Evolutionary conservation across 2,797 vertebrate species (phyloP).

Genomic region (Menidia menidia): DNA sequence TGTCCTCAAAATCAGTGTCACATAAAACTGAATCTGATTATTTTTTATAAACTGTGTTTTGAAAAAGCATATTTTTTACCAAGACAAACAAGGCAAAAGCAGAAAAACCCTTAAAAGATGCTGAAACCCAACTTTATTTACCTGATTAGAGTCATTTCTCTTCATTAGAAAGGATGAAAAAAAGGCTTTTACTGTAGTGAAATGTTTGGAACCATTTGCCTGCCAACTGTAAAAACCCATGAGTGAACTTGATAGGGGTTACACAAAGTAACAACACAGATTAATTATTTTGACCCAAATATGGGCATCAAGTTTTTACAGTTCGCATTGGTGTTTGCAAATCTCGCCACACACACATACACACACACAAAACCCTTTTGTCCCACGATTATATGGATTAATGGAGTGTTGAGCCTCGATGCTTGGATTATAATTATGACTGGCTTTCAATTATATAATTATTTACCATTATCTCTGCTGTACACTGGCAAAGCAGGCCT

Average conservation of each 20-base stretch:
- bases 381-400: neutral
- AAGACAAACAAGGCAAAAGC: too few species aligned
- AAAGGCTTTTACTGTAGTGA: neutral
- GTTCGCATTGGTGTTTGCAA: neutral
- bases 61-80: too few species aligned
- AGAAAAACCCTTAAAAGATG: too few species aligned
- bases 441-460: neutral
- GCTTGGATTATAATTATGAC: neutral
- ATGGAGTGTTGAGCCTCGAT: too few species aligned
- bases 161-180: neutral
- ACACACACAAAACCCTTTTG: neutral
- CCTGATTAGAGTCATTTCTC: neutral
- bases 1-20: too few species aligned
- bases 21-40: too few species aligned
- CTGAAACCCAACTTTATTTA: too few species aligned
- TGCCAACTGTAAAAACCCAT: neutral
- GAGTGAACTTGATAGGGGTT: neutral
- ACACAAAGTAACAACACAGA: neutral
- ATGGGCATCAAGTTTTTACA: neutral
- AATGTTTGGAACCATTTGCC: neutral
- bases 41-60: too few species aligned
- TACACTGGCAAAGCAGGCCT: neutral
- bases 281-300: neutral
- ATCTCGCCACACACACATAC: too few species aligned
- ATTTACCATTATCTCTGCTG: constrained; percentile 7